These are phyloP conservation scores for Cacatua alba DNA, from an alignment of 2,113 vertebrate genomes.

Conservation along the genomic window DNA sequence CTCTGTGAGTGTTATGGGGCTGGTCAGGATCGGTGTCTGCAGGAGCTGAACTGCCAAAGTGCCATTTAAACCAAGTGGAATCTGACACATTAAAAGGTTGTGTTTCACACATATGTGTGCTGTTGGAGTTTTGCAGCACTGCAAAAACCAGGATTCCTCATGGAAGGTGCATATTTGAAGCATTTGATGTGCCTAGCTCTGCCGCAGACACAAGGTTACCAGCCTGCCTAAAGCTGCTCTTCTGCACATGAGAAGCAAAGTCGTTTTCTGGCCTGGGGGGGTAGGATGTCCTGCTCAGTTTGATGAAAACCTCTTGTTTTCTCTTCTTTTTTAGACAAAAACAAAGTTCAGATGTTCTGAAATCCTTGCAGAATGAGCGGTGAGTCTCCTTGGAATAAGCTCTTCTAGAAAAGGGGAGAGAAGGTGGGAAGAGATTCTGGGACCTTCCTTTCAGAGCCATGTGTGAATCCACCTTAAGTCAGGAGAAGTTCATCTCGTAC, in stretches of 20 bases:
- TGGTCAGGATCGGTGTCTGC: fast-evolving
- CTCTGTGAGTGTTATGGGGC: fast-evolving
- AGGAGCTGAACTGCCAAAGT: not conserved
- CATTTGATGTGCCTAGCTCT: not conserved
- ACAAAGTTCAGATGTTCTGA: slow-evolving; percentile 87
- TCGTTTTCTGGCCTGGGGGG: not conserved
- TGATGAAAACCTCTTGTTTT: not conserved
- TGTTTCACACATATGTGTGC: not conserved
- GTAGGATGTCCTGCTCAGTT: not conserved
- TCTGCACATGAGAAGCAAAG: not conserved
- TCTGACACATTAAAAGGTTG: not conserved
- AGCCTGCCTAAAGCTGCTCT: not conserved
- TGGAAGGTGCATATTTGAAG: not conserved
- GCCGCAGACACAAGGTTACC: not conserved
- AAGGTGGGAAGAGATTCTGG: not conserved
- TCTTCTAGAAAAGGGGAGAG: not conserved
- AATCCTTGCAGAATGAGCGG: slow-evolving; percentile 92
- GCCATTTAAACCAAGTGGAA: not conserved
- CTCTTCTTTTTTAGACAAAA: slow-evolving; percentile 80
- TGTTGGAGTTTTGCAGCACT: not conserved
- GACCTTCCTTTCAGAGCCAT: not conserved
- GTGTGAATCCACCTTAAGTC: not conserved
- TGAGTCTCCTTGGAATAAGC: slow-evolving; percentile 59
- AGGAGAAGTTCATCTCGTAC: not conserved
- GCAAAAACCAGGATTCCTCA: not conserved